Percentiles rank a stretch among this genome's conserved stretches.
These are phyloP conservation scores for Bruchidius siliquastri DNA, from an alignment of 2,888 invertebrate species.

Conservation along the genomic window DNA sequence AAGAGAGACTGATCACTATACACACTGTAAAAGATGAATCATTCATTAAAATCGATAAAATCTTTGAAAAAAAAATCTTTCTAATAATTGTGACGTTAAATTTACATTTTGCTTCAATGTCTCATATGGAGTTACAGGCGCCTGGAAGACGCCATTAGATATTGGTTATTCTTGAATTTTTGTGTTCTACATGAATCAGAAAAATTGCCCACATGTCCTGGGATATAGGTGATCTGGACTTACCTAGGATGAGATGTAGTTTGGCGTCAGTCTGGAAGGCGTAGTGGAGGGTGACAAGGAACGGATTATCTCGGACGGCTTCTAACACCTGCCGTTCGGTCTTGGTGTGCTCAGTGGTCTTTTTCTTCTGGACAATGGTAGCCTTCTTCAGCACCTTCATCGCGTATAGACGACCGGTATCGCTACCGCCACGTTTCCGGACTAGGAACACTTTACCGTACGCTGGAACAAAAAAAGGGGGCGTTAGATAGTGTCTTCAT, in stretches of 20 bases:
- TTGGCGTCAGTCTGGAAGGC: conserved; percentile 98
- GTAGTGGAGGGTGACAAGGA: conserved; percentile 94
- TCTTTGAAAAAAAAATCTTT: no score
- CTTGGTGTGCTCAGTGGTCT: conserved; percentile 94
- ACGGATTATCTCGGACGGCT: conserved; percentile 90
- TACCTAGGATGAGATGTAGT: conserved; percentile 93
- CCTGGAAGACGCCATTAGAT: no score
- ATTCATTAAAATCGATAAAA: no score
- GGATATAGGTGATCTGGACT: conserved; percentile 46
- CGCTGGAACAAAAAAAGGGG: conserved; percentile 58
- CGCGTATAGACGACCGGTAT: conserved; percentile 88
- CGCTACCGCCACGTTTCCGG: conserved; percentile 80
- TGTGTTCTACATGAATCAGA: no score
- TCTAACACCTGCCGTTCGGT: conserved; percentile 96
- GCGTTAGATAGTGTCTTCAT: neutral
- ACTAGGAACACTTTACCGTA: conserved; percentile 96
- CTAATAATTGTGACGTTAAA: no score
- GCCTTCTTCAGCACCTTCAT: conserved; percentile 98
- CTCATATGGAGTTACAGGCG: no score
- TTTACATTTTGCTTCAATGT: no score
- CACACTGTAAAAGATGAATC: no score
- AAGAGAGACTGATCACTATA: no score
- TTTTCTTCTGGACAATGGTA: conserved; percentile 88
- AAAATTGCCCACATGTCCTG: no score
- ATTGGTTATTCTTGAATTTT: no score